Evolutionary conservation across 2,888 invertebrate species (phyloP), one percentile per base, ranked within the genome.

Genomic region (Odiellus spinosus): DNA sequence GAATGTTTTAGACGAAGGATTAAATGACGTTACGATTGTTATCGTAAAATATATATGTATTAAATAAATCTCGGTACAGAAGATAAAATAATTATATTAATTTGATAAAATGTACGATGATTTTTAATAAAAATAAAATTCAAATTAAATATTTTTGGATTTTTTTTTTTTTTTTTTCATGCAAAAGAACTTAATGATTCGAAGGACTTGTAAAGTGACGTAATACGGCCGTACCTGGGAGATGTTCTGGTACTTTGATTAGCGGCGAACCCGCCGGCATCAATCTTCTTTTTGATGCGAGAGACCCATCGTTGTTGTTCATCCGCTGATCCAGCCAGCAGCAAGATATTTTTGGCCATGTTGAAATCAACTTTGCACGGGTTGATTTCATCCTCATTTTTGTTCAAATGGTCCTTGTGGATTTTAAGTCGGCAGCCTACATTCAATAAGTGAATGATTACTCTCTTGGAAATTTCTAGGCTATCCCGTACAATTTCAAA

Each of bases 331-430:
- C 42, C 36, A 8, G 56, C 55, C 17, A 56, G 40, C 6, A 57
- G 73, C 58, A 96, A 73, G 68, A 96, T 74, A 70, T 96, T 95
- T 63, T 91, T 85, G 62, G 95, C 91, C 63, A 78, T 78, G 60
- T 81, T 82, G 54, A 88, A 86, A 74, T 95, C 93, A 56, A 95
- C 76, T 73, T 93, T 95, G 72, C 95, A 96, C 41, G 93, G 91
- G 54, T 87, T 86, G 63, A 93, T 78, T 53, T 78, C 76, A 65
- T 85, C 85, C 64, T 82, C 81, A 60, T 77, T 77, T 59, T 78
- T 79, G 60, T 84, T 81, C 66, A 87, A 77, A 75, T 98, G 96
- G 65, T 96, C 95, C 67, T 87, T 86, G 71, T 98, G 96, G 63
- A 96, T 84, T 74, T 95, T 95, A 66, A 88, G 83, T 63, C 86